Base-by-base conservation (phyloP, 2,888 invertebrate species). In the Acheta domesticus region DNA sequence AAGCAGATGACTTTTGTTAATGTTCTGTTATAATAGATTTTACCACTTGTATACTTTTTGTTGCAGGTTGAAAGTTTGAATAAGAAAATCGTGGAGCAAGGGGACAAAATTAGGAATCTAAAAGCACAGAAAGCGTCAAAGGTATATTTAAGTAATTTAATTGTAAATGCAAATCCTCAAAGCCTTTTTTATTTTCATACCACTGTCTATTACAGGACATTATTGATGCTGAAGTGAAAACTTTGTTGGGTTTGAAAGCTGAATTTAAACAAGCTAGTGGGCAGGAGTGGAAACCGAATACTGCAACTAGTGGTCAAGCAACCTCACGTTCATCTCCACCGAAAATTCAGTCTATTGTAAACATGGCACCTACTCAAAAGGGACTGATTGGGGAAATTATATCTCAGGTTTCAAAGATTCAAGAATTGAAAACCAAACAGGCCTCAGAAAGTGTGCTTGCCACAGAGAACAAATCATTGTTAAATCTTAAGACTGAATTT, bases 141-240 rank as follows among this genome's bases (percentile, higher is more conserved):
- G 77, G 79, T 80, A 5, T 81, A 85, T 8, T 85, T 93, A 49
- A 91, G 92, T 82, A 87, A 87, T 5, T 92, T 89, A 82, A 91
- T 62, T 62, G 62, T 14, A 19, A 62, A 62, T 62, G 11, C 8
- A 62, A 8, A 19, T 12, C 62, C 14, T 19, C n/a, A n/a, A 19
- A 62, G 14, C 21, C 19, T 14, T 14, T 75, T 75, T 21, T 23
- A 11, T 23, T 16, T n/a, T n/a, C 8, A 14, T 48, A 19, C 36
- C 19, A 11, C 48, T 76, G 20, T 75, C 14, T 14, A 5, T 14
- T 76, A n/a, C 2, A 76, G 76, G 83, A 82, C 75, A 83, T 81
- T 16, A 84, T 89, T 14, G 87, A 88, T 81, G 85, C 84, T 74
- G 88, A 85, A 48, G 87, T 89, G 49, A 84, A 87, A 79, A 82